Conservation (phyloP, 2,888 invertebrate species). For the Melinaea marsaeus region DNA sequence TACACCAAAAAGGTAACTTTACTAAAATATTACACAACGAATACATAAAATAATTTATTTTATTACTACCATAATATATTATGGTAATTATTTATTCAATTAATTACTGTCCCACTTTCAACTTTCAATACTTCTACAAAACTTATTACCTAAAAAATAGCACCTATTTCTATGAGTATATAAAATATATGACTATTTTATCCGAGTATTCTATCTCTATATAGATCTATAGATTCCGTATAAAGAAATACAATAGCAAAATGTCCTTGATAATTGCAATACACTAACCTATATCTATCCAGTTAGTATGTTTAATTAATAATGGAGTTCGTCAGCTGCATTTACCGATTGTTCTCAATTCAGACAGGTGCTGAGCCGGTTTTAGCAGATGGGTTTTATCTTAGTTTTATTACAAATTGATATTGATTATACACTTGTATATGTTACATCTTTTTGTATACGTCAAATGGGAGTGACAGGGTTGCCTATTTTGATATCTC, state of each 20-base stretch:
- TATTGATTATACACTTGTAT: constrained; percentile 6
- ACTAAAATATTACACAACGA: constrained; percentile 6
- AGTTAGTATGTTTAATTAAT: constrained; percentile 15
- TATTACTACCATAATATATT: neutral
- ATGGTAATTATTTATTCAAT: too few relatives aligned
- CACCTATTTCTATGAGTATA: too few relatives aligned
- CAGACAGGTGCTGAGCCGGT: constrained; percentile 54
- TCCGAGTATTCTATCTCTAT: too few relatives aligned
- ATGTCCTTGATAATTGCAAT: constrained; percentile 16
- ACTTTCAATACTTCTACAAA: too few relatives aligned
- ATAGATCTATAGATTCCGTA: neutral
- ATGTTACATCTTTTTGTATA: too few relatives aligned
- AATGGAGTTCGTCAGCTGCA: constrained; percentile 51
- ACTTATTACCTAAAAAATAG: too few relatives aligned
- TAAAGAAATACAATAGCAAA: neutral
- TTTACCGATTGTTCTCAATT: constrained; percentile 60
- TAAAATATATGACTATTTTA: too few relatives aligned
- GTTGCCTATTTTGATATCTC: too few relatives aligned
- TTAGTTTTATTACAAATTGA: constrained; percentile 24
- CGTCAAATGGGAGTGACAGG: too few relatives aligned
- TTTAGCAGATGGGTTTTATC: constrained; percentile 55
- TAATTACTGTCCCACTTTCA: too few relatives aligned
- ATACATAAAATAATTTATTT: neutral
- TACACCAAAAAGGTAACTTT: constrained; percentile 5
- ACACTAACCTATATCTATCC: constrained; percentile 21